These are phyloP conservation scores for Phanerotoma sp. DNA, from an alignment of 2,888 invertebrate species.

Conservation along the genomic window DNA sequence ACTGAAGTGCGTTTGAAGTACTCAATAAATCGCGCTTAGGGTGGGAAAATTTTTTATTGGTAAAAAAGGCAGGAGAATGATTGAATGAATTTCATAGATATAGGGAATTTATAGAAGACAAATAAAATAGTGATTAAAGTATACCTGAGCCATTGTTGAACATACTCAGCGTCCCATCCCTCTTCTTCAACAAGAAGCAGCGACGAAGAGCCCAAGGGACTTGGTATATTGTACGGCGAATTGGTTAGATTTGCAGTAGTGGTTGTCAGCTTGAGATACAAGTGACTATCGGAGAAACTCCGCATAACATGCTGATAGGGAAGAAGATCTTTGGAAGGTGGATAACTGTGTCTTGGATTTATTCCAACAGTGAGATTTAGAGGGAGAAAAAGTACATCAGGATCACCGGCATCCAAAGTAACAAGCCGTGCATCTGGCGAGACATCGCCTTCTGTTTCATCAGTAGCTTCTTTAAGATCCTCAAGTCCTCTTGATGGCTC, in stretches of 20 bases:
- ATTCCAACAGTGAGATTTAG: constrained; percentile 66
- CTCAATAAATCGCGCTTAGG: no score
- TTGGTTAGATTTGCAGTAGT: constrained; percentile 52
- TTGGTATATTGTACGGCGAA: constrained; percentile 47
- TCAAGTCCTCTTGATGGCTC: constrained; percentile 67
- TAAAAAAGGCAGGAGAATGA: no score
- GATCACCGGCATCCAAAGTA: constrained; percentile 64
- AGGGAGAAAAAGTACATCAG: constrained; percentile 70
- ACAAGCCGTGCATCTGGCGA: constrained; percentile 60
- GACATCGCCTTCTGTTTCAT: constrained; percentile 66
- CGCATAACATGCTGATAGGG: constrained; percentile 75
- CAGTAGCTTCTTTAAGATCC: constrained; percentile 73
- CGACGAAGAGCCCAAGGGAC: constrained; percentile 47
- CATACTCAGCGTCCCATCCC: constrained; percentile 70
- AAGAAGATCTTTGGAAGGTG: constrained; percentile 68
- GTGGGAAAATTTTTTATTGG: no score
- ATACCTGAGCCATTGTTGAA: constrained; percentile 71
- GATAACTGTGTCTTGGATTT: constrained; percentile 70
- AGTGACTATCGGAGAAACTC: constrained; percentile 74
- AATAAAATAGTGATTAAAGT: background rate
- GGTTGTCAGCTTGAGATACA: constrained; percentile 70
- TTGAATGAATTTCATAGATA: no score
- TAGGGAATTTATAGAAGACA: background rate
- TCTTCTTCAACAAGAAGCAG: constrained; percentile 51
- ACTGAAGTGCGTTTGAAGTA: no score